These are phyloP conservation scores for Romanogobio albipinnatus DNA, from an alignment of 2,113 vertebrate genomes.

Conservation along the genomic window DNA sequence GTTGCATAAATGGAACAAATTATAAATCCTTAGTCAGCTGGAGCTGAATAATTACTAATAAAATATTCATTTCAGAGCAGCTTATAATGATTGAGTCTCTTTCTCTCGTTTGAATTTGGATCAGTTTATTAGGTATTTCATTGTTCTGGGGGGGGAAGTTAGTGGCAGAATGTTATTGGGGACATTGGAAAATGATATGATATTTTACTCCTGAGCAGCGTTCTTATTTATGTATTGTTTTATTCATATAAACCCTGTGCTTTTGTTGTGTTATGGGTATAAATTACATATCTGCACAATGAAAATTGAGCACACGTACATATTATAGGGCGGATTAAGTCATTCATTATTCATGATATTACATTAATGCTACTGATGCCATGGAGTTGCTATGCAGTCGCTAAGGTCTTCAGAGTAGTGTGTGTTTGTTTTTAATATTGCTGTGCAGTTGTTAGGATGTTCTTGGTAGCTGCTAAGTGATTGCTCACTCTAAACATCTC, in stretches of 20 bases:
- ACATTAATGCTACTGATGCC: background rate
- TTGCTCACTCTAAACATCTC: background rate
- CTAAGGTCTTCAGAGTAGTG: no score
- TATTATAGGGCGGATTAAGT: background rate
- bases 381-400: background rate
- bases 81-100: constrained; percentile 45
- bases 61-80: constrained; percentile 60
- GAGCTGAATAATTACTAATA: constrained; percentile 58
- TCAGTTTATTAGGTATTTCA: background rate
- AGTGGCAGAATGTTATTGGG: background rate
- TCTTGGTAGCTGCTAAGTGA: background rate
- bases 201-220: background rate
- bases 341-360: background rate
- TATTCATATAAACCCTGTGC: background rate
- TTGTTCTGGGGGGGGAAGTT: background rate
- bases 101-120: constrained; percentile 40
- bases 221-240: background rate
- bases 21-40: constrained; percentile 68
- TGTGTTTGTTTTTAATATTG: background rate
- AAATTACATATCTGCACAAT: background rate
- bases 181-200: background rate
- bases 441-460: background rate
- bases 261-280: background rate
- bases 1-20: constrained; percentile 59
- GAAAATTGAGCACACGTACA: background rate